Evolutionary conservation across 2,113 vertebrate species (phyloP), one percentile per base, ranked within the genome.

Genomic region (Sciurus niger): DNA sequence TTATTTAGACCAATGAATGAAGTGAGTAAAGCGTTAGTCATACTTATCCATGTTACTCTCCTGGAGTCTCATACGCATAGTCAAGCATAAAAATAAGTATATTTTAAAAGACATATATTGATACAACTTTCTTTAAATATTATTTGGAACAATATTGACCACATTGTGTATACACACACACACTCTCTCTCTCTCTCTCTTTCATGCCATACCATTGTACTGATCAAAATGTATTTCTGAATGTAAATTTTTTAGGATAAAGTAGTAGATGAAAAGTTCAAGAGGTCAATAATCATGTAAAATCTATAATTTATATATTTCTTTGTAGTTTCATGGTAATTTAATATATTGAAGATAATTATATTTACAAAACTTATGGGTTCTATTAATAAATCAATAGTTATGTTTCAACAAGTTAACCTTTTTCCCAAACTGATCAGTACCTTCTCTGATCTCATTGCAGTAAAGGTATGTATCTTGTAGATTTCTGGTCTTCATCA

Each of bases 161-260:
- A 46, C 74, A 89, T n/a, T 37, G 37, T 37, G 37, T 37, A 37
- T 37, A 37, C 37, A 37, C 37, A 37, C 37, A 37, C 37, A 37
- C 37, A 37, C 37, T 37, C 40, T 40, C 40, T 40, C 40, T 40
- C 40, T 40, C 40, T 40, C 40, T 40, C 40, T 53, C 7, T 86
- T 88, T 63, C 30, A 84, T 58, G 55, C 24, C 25, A 3, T 63
- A 28, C 25, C 28, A 73, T 28, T 77, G 4, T 20, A 84, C 9
- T 79, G 34, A 92, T 65, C 58, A 90, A 83, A 91, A 86, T 78
- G 0, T 12, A 60, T 86, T 82, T 16, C 9, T 53, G 34, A 22
- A 77, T 67, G 30, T 73, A 92, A 89, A 84, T 68, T 83, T 88
- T 78, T 88, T 43, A 89, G 24, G 43, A 84, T 4, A 16, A 84